Conservation (phyloP, 2,888 invertebrate species). For the Ceratothoa steindachneri region DNA sequence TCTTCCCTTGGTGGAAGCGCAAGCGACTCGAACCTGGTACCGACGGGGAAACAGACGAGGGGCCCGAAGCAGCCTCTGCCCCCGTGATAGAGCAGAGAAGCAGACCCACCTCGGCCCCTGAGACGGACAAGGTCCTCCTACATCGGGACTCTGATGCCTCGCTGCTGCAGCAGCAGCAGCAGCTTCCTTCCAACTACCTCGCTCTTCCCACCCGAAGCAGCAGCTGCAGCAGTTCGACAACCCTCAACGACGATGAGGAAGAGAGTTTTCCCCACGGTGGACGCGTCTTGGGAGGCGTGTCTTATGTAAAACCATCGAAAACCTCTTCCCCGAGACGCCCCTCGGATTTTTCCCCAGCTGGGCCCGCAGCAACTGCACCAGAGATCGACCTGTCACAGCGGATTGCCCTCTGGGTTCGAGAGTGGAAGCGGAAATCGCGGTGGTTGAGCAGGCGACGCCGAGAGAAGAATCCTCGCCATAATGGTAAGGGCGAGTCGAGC, state of each 20-base stretch:
- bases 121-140: background rate
- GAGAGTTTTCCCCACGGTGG: background rate
- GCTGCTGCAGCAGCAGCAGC: background rate
- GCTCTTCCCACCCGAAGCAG: background rate
- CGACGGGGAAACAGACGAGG: background rate
- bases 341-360: no score
- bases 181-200: background rate
- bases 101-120: background rate
- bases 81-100: background rate
- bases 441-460: constrained; percentile 1
- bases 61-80: no score
- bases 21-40: background rate
- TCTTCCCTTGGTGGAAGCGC: background rate
- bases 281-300: background rate
- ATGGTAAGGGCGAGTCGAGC: no score
- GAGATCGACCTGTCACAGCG: background rate
- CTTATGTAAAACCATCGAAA: background rate
- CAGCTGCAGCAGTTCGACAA: constrained; percentile 6
- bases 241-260: background rate
- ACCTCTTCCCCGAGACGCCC: no score
- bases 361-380: background rate
- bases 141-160: background rate
- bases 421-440: background rate
- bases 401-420: background rate
- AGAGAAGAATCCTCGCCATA: constrained; percentile 6